Evolutionary conservation across 2,113 vertebrate genomes (phyloP), one percentile per base, ranked within the genome.

Genomic region (Arothron firmamentum): DNA sequence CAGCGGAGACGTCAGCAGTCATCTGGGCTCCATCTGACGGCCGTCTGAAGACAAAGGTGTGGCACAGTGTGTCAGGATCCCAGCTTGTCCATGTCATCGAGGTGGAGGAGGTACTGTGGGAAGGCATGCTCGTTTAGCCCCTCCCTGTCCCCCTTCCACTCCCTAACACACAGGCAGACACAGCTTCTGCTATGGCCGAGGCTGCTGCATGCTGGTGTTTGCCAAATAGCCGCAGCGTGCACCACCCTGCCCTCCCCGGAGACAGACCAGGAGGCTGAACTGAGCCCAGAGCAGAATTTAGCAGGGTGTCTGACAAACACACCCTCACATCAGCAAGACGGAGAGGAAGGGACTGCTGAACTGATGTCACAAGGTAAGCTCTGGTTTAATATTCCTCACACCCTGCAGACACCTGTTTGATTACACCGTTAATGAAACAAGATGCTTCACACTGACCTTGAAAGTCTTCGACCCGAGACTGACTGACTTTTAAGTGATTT

Each of bases 181-280:
- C 77, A 71, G 85, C 83, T 83, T 90, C 75, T 87, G 85, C 88
- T 88, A 85, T 87, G 83, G 82, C 80, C 82, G 76, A 58, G 78
- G 84, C 83, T 75, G 84, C 81, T 72, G 78, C 74, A 77, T 66
- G 23, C 52, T 75, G 81, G 78, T 71, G 80, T 83, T 76, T 64
- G 65, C 75, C 80, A 78, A 77, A 83, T 69, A 78, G 77, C 62
- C 61, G 45, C 70, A 53, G 70, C 67, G 62, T 70, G 63, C 67
- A 57, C 66, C 75, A 72, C 83, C 77, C 70, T 13, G 52, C 31
- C 75, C 25, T 34, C 75, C 59, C 47, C 38, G 42, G 74, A 79
- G 68, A 62, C 70, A 67, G 63, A 78, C 67, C 59, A 54, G 62
- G 51, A 78, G 58, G 56, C 75, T 62, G 77, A 60, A 51, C 75